Evolutionary conservation across 2,113 vertebrate species (phyloP).

Genomic region (Casuarius casuarius): DNA sequence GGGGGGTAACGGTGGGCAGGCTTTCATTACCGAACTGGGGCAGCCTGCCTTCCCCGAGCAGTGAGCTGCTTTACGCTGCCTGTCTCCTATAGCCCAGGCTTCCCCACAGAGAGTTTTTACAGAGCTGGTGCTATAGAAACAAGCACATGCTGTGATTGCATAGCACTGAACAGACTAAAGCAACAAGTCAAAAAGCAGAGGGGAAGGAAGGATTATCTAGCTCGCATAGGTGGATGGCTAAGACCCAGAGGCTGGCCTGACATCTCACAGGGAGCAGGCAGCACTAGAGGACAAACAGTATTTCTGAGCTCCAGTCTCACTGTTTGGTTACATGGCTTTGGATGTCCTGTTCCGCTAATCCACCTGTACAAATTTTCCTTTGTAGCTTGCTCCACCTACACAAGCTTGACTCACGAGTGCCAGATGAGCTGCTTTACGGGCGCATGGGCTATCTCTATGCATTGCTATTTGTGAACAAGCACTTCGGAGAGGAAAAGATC

Average conservation of each 20-base stretch:
- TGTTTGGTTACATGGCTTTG: not conserved
- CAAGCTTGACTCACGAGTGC: constrained; percentile 79
- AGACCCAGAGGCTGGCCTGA: not conserved
- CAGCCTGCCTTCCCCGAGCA: not conserved
- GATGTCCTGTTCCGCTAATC: not conserved
- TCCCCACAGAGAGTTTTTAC: not conserved
- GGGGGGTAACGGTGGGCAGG: not conserved
- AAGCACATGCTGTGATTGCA: fast-evolving
- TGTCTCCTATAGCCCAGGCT: not conserved
- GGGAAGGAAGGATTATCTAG: not conserved
- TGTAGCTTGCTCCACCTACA: constrained; percentile 87
- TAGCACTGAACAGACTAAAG: not conserved
- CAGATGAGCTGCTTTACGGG: constrained; percentile 93
- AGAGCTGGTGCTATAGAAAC: not conserved
- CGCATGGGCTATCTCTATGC: constrained; percentile 90
- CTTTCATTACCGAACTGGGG: not conserved
- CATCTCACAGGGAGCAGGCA: not conserved
- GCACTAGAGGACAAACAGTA: not conserved
- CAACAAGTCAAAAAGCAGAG: not conserved
- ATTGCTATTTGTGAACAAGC: constrained; percentile 91
- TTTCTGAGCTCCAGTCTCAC: not conserved
- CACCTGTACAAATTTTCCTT: not conserved
- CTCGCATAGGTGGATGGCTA: not conserved
- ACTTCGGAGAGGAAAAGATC: constrained; percentile 89
- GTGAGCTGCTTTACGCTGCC: not conserved